Conservation (phyloP, 1,140 invertebrate genomes). For the Eupristina koningsbergeri region DNA sequence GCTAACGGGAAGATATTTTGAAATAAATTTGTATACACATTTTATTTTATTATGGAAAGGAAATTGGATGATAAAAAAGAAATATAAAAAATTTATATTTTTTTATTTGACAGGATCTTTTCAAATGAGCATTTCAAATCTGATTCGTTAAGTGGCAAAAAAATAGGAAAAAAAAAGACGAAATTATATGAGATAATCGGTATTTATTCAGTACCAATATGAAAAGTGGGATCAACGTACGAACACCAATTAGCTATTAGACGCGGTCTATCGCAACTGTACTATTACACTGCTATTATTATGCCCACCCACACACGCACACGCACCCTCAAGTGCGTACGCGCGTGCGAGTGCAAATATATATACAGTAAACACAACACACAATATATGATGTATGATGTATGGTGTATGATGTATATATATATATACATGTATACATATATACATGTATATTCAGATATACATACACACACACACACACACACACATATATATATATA, state of each 20-base stretch:
- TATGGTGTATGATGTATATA: too few species aligned
- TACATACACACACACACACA: too few species aligned
- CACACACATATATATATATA: too few species aligned
- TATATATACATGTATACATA: too few species aligned
- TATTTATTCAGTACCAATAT: constrained; percentile 63
- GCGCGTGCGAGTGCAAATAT: too few species aligned
- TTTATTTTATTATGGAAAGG: not conserved
- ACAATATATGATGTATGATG: too few species aligned
- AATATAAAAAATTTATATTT: constrained; percentile 6
- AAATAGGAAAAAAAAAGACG: not conserved
- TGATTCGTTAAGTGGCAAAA: constrained; percentile 27
- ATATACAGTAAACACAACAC: too few species aligned
- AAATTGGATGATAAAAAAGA: constrained; percentile 5
- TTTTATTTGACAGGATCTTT: constrained; percentile 14
- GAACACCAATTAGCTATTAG: constrained; percentile 74
- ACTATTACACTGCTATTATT: constrained; percentile 61
- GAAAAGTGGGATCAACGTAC: constrained; percentile 72
- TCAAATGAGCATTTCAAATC: not conserved
- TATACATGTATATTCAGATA: too few species aligned
- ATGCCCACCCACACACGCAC: too few species aligned
- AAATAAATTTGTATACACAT: constrained; percentile 28
- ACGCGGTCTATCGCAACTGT: constrained; percentile 68
- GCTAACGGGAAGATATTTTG: not conserved
- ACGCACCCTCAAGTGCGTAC: too few species aligned
- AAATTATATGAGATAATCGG: constrained; percentile 25